phyloP scores from a whole-genome alignment of 1,140 invertebrate species.

The Notospermus geniculatus region DNA sequence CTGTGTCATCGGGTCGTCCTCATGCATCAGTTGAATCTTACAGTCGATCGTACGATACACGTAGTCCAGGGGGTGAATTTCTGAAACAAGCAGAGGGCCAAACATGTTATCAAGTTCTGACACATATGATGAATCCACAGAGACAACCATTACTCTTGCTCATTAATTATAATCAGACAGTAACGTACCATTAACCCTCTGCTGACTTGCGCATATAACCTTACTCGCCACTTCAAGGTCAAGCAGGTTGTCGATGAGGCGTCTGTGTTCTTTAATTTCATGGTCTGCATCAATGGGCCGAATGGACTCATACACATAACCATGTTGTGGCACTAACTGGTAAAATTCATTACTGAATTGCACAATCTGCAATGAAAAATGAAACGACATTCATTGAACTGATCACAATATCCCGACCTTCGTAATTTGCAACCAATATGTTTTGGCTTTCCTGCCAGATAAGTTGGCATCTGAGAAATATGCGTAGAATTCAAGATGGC shows the following conservation, averaged over 20 bases:
- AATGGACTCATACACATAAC: conserved; percentile 54
- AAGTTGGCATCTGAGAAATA: no score
- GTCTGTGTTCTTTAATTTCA: conserved; percentile 40
- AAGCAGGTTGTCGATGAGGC: conserved; percentile 47
- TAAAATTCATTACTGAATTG: conserved; percentile 59
- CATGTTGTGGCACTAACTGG: conserved; percentile 54
- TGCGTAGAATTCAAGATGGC: no score
- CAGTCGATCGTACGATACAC: conserved; percentile 54
- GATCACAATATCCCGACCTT: no score
- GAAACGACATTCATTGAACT: no score
- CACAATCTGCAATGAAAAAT: conserved; percentile 40
- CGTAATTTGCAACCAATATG: no score
- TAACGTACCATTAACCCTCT: conserved; percentile 36
- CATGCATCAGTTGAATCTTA: conserved; percentile 44
- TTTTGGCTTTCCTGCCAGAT: no score
- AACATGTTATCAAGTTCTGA: background rate
- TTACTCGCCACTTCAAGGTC: conserved; percentile 54
- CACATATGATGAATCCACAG: background rate
- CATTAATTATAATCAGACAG: background rate
- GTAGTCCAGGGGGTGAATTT: conserved; percentile 58
- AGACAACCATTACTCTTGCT: background rate
- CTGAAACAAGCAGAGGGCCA: conserved; percentile 28
- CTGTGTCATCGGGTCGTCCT: conserved; percentile 49
- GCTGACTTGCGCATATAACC: conserved; percentile 53
- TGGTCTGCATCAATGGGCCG: conserved; percentile 44